Base-by-base conservation (phyloP, 1,140 invertebrate species). In the Bombus waltoni region DNA sequence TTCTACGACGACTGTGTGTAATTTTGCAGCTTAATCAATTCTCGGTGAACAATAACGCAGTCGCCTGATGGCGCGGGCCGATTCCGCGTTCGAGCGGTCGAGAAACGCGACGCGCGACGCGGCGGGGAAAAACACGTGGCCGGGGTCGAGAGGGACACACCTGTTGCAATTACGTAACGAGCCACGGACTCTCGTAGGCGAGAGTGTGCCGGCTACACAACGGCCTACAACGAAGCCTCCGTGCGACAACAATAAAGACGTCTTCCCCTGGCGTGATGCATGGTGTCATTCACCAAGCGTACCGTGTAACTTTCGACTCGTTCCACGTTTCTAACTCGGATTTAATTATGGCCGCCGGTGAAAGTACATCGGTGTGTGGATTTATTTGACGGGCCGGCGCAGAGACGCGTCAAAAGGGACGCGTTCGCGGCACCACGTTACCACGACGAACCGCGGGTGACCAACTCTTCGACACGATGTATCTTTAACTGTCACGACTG, bases 121-220 rank as follows among this genome's bases (percentile, higher is more conserved):
- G 72, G 68, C 57, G 28, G 40, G 35, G 75, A 22, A 57, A 42
- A 81, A 89, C 87, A 83, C 83, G 87, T 87, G 88, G 83, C 70
- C 22, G 83, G 75, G 59, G 40, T 22, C 40, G 59, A 35, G 57
- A 83, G 66, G 81, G 57, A 88, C 78, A 91, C 89, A 92, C 89
- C 88, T 90, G 95, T 93, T 94, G 94, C 92, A 93, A 93, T 93
- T 90, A 87, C 85, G 93, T 94, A 94, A 94, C 92, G 90, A 93
- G 93, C 89, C 92, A 92, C 91, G 93, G 91, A 93, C 94, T 94
- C 92, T 66, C 40, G 88, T 84, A 80, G 87, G 89, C 71, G 83
- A 89, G 35, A 75, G 47, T 38, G 32, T 22, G 65, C n/a, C 65
- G 65, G 32, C 65, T 66, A 66, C 15, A 35, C 85, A n/a, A 9